Conservation (phyloP, 2,888 invertebrate genomes). For the Thera obeliscata region DNA sequence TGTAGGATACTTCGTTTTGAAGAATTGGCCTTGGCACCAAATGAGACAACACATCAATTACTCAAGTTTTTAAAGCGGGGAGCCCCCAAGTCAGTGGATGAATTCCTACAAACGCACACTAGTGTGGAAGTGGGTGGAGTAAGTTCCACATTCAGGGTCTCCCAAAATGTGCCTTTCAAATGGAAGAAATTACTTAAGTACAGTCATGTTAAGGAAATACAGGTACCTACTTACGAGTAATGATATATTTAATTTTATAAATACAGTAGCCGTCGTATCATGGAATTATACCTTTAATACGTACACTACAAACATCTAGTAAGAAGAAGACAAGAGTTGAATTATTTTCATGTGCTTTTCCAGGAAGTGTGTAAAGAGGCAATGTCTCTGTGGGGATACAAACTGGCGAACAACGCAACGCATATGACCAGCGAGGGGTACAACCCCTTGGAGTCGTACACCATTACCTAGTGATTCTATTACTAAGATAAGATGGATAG, state of each 20-base stretch:
- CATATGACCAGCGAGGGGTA: constrained; percentile 77
- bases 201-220: constrained; percentile 88
- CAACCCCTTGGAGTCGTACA: constrained; percentile 69
- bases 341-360: constrained; percentile 57
- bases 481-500: background rate
- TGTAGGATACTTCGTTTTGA: constrained; percentile 92
- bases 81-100: constrained; percentile 86
- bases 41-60: constrained; percentile 87
- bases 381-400: constrained; percentile 93
- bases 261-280: no score
- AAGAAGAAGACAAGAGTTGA: background rate
- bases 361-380: constrained; percentile 89
- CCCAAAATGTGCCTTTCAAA: constrained; percentile 93
- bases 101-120: constrained; percentile 92
- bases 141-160: constrained; percentile 92
- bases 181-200: constrained; percentile 91
- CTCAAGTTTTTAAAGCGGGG: constrained; percentile 91
- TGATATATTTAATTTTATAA: no score
- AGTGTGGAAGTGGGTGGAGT: constrained; percentile 91
- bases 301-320: no score
- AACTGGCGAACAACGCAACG: constrained; percentile 81
- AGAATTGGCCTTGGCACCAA: constrained; percentile 91
- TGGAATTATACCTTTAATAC: no score
- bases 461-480: constrained; percentile 50
- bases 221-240: constrained; percentile 58